Conservation (phyloP, 2,797 vertebrate genomes). For the Enteromius anoplus region DNA sequence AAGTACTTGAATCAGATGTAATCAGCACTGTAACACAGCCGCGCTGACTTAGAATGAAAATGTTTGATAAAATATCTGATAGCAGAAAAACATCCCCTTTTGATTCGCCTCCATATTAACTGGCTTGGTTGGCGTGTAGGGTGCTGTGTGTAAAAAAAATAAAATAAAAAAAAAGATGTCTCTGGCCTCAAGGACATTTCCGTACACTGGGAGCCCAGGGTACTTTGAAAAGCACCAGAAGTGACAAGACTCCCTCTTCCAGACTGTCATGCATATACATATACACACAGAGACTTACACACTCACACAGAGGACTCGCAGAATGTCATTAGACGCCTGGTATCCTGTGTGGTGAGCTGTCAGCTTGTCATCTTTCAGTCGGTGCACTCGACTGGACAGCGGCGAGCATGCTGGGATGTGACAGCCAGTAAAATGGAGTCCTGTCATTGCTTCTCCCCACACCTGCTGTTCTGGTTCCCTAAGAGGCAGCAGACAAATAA, state of each 20-base stretch:
- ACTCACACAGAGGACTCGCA: conserved; percentile 48
- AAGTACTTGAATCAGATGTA: conserved; percentile 42
- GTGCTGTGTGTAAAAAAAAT: conserved; percentile 4
- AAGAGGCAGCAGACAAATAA: conserved; percentile 58
- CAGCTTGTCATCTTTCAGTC: conserved; percentile 64
- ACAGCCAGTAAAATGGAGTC: conserved; percentile 62
- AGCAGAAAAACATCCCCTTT: conserved; percentile 7
- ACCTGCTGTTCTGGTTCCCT: conserved; percentile 64
- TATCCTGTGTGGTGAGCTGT: conserved; percentile 63
- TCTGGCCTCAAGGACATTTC: conserved; percentile 49
- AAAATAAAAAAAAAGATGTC: not conserved
- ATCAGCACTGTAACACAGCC: conserved; percentile 26
- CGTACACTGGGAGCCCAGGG: conserved; percentile 35
- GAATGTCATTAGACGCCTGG: conserved; percentile 57
- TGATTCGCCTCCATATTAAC: conserved; percentile 27
- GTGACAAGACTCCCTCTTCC: conserved; percentile 57
- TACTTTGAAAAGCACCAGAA: conserved; percentile 59
- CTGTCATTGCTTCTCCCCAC: conserved; percentile 62
- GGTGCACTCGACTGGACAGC: conserved; percentile 64
- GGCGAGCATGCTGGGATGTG: conserved; percentile 63
- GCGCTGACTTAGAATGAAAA: not conserved
- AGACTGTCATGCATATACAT: conserved; percentile 50
- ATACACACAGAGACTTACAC: conserved; percentile 44
- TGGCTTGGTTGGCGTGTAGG: conserved; percentile 14
- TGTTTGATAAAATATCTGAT: not conserved